phyloP scores from a whole-genome alignment of 1,140 invertebrate genomes.

The Sipha flava region DNA sequence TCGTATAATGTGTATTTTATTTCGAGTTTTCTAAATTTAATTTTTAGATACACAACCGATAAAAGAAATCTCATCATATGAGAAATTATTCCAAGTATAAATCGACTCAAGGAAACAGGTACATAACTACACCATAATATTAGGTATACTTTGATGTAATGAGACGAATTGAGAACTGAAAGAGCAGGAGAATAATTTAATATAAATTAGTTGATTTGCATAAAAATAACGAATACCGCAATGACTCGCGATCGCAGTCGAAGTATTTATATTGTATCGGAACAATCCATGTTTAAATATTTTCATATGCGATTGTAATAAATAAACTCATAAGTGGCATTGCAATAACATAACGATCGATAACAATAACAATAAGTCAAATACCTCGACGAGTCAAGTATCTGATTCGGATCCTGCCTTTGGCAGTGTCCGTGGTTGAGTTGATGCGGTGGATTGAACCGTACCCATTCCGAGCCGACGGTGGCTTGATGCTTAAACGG shows the following conservation, averaged over 20 bases:
- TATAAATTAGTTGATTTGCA: background rate
- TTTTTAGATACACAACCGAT: no score
- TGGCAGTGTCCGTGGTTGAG: slow-evolving; percentile 36
- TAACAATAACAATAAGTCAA: background rate
- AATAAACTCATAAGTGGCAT: no score
- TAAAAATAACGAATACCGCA: background rate
- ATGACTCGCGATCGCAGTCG: background rate
- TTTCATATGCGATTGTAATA: no score
- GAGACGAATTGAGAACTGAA: background rate
- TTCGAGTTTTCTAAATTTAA: background rate
- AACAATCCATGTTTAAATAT: background rate
- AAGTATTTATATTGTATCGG: background rate
- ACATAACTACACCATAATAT: no score
- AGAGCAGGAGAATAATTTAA: background rate
- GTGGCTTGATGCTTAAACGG: slow-evolving; percentile 77
- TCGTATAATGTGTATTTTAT: background rate
- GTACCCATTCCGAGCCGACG: slow-evolving; percentile 64
- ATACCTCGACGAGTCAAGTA: slow-evolving; percentile 18
- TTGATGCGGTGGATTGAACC: slow-evolving; percentile 44
- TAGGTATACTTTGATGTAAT: background rate
- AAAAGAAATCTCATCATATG: no score
- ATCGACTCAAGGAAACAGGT: background rate
- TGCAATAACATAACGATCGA: background rate
- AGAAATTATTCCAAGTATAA: background rate
- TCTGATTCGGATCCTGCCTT: slow-evolving; percentile 12